Base-by-base conservation (phyloP, 1,140 invertebrate genomes). In the Melipona quadrifasciata region DNA sequence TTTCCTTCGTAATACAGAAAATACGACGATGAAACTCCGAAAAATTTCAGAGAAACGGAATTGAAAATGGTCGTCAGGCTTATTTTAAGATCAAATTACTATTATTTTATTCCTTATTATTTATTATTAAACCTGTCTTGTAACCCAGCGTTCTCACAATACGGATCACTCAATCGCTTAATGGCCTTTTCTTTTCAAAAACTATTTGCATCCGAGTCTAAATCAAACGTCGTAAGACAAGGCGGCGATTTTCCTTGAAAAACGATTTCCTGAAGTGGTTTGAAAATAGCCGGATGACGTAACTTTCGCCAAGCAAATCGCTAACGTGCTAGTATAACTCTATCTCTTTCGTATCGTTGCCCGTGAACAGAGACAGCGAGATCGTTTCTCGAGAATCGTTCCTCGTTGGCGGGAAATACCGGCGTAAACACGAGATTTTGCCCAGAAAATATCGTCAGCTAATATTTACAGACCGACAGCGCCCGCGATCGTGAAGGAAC, bases 391-490 rank as follows among this genome's bases (percentile, higher is more conserved):
- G 31, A 53, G 72, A 17, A 55, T 34, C 39, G 31, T 57, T 17
- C 8, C 11, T 34, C 39, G 31, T 57, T 17, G 8, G 16, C 6
- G 19, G 74, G 65, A 53, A 83, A 71, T 79, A 72, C 55, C 68
- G 34, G 12, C 39, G 76, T 31, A 64, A 71, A 84, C 67, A n/a
- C 27, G 31, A 58, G 31, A 55, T 39, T 47, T 21, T 47, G 31
- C 47, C 17, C 34, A 12, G 16, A 80, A 86, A 89, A 89, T 86
- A 86, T 89, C 65, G 53, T 61, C 34, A 17, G 72, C 61, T 77
- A 89, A 89, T 89, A 89, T 89, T 89, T 89, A 53, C 76, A 70
- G 65, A 72, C 55, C 53, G 53, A 74, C 81, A 58, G 68, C 21
- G n/a, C 72, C 31, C 39, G 55, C 71, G 82, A 81, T 12, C 6